Conservation (phyloP, 1,140 invertebrate genomes). For the Drosophila tropicalis region DNA sequence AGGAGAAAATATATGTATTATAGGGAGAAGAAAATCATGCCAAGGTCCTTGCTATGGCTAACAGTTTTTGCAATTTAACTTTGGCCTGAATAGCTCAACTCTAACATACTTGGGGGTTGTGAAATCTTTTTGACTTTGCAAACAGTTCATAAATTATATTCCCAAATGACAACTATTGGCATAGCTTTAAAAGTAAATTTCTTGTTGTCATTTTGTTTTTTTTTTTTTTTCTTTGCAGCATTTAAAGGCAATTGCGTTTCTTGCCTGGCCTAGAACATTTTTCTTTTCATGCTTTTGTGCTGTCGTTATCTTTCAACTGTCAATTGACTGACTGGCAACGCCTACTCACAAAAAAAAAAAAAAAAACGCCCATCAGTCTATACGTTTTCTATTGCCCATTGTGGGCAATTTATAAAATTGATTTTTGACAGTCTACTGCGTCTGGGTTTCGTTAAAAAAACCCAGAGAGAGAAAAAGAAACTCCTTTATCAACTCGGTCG, state of each 20-base stretch:
- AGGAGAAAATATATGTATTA: constrained; percentile 14
- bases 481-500: constrained; percentile 45
- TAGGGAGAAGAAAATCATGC: background rate
- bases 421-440: constrained; percentile 63
- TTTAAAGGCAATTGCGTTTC: background rate
- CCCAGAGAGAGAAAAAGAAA: constrained; percentile 17
- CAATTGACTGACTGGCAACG: constrained; percentile 20
- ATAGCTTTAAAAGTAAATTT: background rate
- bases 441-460: constrained; percentile 23
- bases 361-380: background rate
- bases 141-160: constrained; percentile 6
- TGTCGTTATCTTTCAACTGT: constrained; percentile 25
- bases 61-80: constrained; percentile 9
- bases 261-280: background rate
- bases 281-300: background rate
- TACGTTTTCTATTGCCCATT: constrained; percentile 11
- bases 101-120: background rate
- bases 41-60: constrained; percentile 7
- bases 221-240: background rate
- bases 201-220: background rate
- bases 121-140: background rate
- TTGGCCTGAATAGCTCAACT: constrained; percentile 11
- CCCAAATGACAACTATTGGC: background rate
- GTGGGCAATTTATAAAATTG: constrained; percentile 71
- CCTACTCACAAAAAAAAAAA: background rate